Base-by-base conservation (phyloP, 2,888 invertebrate genomes). In the Scaptomyza reducta region DNA sequence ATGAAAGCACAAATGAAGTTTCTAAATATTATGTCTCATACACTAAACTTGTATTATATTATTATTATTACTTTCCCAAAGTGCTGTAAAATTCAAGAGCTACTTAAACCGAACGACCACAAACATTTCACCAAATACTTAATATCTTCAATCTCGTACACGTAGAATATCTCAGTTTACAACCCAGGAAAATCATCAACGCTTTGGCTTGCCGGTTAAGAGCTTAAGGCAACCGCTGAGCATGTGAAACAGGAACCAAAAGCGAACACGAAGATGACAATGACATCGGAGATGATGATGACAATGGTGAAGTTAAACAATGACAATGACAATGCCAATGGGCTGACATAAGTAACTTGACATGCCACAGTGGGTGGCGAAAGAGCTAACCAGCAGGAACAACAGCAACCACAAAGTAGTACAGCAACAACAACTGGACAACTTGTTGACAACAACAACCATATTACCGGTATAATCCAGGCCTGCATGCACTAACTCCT, bases 251-350 rank as follows among this genome's bases (percentile, higher is more conserved):
- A 58, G 14, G 46, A 62, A 44, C 51, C 41, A 16, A 58, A 63
- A 49, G 70, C 11, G 41, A 3, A 16, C 5, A 44, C 53, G 47
- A 67, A 41, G 35, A 42, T 44, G 31, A n/a, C 42, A 40, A 54
- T 49, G 54, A 18, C 16, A 31, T 14, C 33, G 22, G 6, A 49
- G 33, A 18, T 18, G 22, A 18, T 18, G 33, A 18, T 22, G n/a
- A 22, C n/a, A 18, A 49, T 49, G 49, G 33, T 49, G 55, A 42
- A 29, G 47, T n/a, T 45, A 40, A 54, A 72, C 72, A 73, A 73
- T 63, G 57, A 76, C 77, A 77, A 73, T 63, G 57, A 76, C 77
- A 77, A 73, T 63, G 57, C 71, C 77, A 77, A 74, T 63, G 57
- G 53, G 25, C 31, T 56, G 61, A 42, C 58, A 41, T 46, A 69